These are phyloP conservation scores for Paramacrobiotus metropolitanus DNA, from an alignment of 1,140 invertebrate genomes.

Conservation along the genomic window DNA sequence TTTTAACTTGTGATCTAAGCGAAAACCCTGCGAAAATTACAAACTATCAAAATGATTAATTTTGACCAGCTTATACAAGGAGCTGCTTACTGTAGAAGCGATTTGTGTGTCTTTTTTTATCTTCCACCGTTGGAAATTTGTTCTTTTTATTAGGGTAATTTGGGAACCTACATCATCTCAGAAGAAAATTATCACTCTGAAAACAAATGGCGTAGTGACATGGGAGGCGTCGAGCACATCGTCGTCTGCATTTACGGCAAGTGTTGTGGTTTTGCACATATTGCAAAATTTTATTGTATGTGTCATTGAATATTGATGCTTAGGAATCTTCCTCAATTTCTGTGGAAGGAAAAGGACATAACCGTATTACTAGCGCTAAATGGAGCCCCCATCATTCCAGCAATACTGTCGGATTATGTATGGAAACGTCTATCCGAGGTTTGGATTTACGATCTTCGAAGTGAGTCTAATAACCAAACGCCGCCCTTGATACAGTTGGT, in stretches of 20 bases:
- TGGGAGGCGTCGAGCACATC: too few species aligned
- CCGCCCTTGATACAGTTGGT: background rate
- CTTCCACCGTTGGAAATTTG: too few species aligned
- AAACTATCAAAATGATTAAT: too few species aligned
- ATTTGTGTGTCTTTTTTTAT: too few species aligned
- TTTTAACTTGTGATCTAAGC: too few species aligned
- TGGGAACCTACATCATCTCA: background rate
- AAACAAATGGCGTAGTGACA: background rate
- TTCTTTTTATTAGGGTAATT: background rate
- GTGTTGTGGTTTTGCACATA: background rate
- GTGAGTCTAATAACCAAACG: background rate
- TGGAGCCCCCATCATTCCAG: slow-evolving; percentile 4
- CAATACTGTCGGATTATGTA: background rate
- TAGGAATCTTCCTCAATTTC: too few species aligned
- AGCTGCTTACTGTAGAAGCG: too few species aligned
- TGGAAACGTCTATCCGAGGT: background rate
- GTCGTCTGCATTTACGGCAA: too few species aligned
- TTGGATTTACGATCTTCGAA: background rate
- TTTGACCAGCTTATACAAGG: too few species aligned
- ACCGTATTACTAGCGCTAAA: background rate
- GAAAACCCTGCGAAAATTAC: too few species aligned
- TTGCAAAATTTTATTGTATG: too few species aligned
- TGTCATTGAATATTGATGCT: too few species aligned
- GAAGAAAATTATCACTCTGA: background rate
- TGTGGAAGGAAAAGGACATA: slow-evolving; percentile 2